Evolutionary conservation across 1,140 invertebrate species (phyloP), one percentile per base, ranked within the genome.

Genomic region (Eubasilissa regina): DNA sequence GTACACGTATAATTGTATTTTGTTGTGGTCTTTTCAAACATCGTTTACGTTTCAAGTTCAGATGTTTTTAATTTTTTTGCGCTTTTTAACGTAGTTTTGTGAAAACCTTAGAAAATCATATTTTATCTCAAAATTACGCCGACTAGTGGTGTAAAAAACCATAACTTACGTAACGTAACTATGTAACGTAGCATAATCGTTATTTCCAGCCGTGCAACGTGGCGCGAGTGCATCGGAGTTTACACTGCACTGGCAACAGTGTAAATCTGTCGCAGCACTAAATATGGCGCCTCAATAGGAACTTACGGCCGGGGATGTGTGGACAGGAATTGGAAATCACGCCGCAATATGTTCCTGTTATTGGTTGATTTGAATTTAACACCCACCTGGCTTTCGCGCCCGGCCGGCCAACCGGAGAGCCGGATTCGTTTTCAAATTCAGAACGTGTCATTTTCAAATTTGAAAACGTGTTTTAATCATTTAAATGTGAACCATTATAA

Each of bases 281-380:
- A 51, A 51, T 51, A 51, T 13, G 60, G 60, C 13, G 60, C 19
- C 35, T 64, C 60, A 43, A 64, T 64, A 8, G 19, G 60, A 64
- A 64, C 25, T 44, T 64, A 64, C 60, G 60, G 35, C 60, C 21
- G 7, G 11, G 25, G 6, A 35, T 12, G 19, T 35, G 60, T 35
- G 25, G 60, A 13, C 70, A 51, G 70, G 11, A 35, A 73, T 73
- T 48, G 70, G 51, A 73, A 73, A 53, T 73, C 70, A 73, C 53
- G 70, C 21, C 19, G 48, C 70, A 51, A 21, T 73, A 73, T 12
- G 48, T 73, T 35, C 70, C 47, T 56, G 48, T 73, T 73, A 73
- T 73, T 73, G 70, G 70, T 73, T 73, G 70, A 73, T 73, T 73
- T 73, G 48, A 73, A 73, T 73, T 73, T 73, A 73, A 73, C 51